These are phyloP conservation scores for Gallinago jamesoni DNA, from an alignment of 2,113 vertebrate genomes.

Conservation along the genomic window DNA sequence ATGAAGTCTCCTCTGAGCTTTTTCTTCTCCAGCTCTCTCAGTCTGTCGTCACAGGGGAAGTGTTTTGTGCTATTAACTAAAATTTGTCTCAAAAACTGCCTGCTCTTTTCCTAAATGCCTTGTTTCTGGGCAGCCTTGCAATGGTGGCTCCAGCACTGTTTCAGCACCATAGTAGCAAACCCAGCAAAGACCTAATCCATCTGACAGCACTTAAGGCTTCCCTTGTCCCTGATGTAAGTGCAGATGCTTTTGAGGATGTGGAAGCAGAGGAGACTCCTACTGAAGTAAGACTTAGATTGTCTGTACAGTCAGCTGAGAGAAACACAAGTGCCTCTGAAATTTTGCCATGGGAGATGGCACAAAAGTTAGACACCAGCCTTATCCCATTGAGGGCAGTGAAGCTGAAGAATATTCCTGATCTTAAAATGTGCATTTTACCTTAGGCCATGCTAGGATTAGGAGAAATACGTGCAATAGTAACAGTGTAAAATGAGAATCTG, in stretches of 20 bases:
- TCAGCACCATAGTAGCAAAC: background rate
- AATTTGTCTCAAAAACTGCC: background rate
- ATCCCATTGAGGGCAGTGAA: background rate
- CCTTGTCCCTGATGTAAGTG: background rate
- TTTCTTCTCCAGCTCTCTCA: background rate
- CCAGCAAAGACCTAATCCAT: background rate
- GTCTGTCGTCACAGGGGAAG: rapidly evolving
- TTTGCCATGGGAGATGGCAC: background rate
- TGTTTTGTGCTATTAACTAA: background rate
- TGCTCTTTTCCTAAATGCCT: background rate
- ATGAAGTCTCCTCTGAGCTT: rapidly evolving
- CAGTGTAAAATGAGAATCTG: background rate
- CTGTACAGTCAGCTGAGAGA: background rate
- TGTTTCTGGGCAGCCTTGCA: background rate
- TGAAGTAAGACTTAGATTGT: background rate
- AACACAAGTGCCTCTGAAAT: background rate
- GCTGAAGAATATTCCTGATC: background rate
- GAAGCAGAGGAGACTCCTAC: background rate
- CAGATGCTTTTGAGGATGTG: background rate
- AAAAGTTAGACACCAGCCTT: background rate
- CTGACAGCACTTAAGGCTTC: background rate
- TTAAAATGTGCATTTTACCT: background rate
- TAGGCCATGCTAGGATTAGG: no score
- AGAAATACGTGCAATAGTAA: background rate
- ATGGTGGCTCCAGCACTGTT: background rate